Percentiles rank a stretch among this genome's conserved stretches.
These are phyloP conservation scores for Zosterops borbonicus DNA, from an alignment of 2,113 vertebrate species.

Conservation along the genomic window DNA sequence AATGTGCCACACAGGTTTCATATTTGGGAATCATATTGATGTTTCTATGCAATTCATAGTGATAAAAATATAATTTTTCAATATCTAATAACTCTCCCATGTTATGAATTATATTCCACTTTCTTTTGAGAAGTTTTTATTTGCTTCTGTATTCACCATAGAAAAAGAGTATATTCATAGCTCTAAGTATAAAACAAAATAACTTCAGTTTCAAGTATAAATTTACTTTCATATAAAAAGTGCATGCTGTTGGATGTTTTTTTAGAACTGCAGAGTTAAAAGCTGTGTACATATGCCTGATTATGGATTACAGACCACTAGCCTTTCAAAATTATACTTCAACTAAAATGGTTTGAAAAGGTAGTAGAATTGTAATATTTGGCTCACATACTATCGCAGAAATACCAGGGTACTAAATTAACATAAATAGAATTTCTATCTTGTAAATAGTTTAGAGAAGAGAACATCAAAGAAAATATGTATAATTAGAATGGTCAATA, in stretches of 20 bases:
- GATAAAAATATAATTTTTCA: neutral
- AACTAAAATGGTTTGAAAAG: neutral
- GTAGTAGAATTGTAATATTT: neutral
- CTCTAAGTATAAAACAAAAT: neutral
- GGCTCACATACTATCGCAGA: neutral
- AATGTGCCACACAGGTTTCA: neutral
- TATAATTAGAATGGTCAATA: neutral
- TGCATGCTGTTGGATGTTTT: neutral
- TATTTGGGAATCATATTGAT: neutral
- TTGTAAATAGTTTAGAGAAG: neutral
- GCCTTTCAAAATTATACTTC: neutral
- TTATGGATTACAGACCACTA: neutral
- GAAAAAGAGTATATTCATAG: neutral
- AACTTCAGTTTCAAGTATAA: neutral
- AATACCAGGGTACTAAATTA: neutral
- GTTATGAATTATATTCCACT: neutral
- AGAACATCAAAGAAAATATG: neutral
- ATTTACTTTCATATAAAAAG: neutral
- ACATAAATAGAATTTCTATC: neutral
- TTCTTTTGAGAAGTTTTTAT: neutral
- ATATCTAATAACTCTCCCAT: neutral
- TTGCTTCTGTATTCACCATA: neutral
- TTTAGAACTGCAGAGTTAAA: neutral
- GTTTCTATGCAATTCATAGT: neutral
- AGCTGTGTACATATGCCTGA: neutral